Conservation (phyloP, 1,140 invertebrate genomes). For the Tribolium castaneum region DNA sequence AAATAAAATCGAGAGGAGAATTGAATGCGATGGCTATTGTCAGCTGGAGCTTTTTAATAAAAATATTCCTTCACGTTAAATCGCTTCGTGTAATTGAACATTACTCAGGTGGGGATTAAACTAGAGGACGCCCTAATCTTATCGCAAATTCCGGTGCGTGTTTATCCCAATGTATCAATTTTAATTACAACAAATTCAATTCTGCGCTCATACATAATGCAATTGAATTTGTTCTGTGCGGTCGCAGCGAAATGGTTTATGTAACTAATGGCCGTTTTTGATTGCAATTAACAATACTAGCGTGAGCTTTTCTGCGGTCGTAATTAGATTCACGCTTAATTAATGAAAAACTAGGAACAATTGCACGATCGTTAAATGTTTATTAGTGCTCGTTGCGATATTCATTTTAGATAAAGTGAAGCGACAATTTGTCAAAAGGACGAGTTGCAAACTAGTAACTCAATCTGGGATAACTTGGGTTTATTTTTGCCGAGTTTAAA, state of each 20-base stretch:
- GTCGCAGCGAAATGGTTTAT: neutral
- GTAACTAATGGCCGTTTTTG: slow-evolving; percentile 2
- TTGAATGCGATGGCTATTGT: slow-evolving; percentile 7
- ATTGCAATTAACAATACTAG: neutral
- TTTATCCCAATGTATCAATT: neutral
- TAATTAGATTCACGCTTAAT: neutral
- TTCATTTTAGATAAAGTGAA: too few species aligned
- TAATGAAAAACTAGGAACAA: neutral
- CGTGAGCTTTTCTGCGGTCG: neutral
- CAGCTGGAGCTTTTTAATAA: slow-evolving; percentile 10
- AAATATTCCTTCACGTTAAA: neutral
- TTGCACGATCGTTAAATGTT: neutral
- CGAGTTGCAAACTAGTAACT: neutral
- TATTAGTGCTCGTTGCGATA: too few species aligned
- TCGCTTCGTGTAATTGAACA: neutral
- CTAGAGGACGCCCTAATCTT: neutral
- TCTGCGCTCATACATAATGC: neutral
- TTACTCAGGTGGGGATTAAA: neutral
- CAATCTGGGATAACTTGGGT: neutral
- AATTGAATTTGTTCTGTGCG: neutral
- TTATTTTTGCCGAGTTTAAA: neutral
- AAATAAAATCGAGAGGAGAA: slow-evolving; percentile 19
- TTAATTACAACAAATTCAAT: slow-evolving; percentile 1
- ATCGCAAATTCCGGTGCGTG: neutral
- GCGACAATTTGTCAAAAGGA: neutral